A percentile compares a stretch with the other conserved stretches of the same genome.
Conservation (phyloP, 53 echinoderm and acorn worm genomes). For the Paelopatides confundens region DNA sequence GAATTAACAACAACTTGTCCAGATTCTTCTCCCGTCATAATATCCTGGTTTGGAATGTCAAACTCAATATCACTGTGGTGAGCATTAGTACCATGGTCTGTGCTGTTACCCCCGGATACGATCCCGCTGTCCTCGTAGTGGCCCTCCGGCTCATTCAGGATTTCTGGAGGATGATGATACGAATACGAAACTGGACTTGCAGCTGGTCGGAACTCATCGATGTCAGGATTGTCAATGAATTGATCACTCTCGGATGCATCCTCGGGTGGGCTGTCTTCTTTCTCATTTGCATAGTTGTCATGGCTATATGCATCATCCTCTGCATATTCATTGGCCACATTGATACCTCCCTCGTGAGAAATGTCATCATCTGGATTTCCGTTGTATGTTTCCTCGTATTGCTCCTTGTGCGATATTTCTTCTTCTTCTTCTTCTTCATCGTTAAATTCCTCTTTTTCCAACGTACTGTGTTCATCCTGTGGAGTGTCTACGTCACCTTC, state of each 20-base stretch:
- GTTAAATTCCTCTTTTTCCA: slow-evolving; percentile 29
- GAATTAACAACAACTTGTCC: background rate
- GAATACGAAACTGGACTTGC: background rate
- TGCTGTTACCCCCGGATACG: slow-evolving; percentile 12
- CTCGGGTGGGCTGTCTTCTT: slow-evolving; percentile 47
- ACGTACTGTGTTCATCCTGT: slow-evolving; percentile 18
- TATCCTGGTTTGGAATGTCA: slow-evolving; percentile 39
- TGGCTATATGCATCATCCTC: slow-evolving; percentile 54
- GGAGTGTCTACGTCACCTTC: slow-evolving; percentile 47
- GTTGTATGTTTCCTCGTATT: slow-evolving; percentile 16
- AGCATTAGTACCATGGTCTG: background rate
- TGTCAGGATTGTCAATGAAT: slow-evolving; percentile 36
- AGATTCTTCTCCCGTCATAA: background rate
- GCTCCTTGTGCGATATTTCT: background rate
- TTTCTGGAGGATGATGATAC: background rate
- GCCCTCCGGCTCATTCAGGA: slow-evolving; percentile 48
- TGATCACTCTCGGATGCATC: slow-evolving; percentile 49
- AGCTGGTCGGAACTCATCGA: slow-evolving; percentile 30
- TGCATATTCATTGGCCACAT: slow-evolving; percentile 46
- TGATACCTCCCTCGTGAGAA: background rate
- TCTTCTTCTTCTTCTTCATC: slow-evolving; percentile 41
- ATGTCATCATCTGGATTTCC: background rate
- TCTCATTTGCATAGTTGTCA: slow-evolving; percentile 43
- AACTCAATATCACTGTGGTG: slow-evolving; percentile 14
- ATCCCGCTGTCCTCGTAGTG: slow-evolving; percentile 75